phyloP scores from a whole-genome alignment of 2,113 vertebrate genomes.

The Terrapene triunguis region DNA sequence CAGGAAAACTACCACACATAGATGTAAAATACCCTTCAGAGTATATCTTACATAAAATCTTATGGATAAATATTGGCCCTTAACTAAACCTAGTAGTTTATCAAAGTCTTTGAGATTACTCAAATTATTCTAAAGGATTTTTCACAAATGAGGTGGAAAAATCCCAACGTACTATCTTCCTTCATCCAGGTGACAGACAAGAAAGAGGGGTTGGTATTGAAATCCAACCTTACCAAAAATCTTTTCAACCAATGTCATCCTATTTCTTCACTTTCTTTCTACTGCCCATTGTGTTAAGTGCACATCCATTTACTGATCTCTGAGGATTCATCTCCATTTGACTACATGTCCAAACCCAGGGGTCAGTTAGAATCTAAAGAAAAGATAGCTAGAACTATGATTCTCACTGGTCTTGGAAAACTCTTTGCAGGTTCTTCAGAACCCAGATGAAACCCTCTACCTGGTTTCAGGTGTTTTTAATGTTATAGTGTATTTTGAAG shows the following conservation, averaged over 20 bases:
- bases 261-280: fast-evolving
- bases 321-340: background rate
- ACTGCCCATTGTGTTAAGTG: background rate
- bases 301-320: background rate
- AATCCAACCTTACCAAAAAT: background rate
- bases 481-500: background rate
- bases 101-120: background rate
- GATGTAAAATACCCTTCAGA: background rate
- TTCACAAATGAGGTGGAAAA: conserved; percentile 31
- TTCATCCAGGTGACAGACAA: background rate
- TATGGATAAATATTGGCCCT: conserved; percentile 20
- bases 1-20: background rate
- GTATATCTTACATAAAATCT: background rate
- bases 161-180: background rate
- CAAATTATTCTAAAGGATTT: background rate
- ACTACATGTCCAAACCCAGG: background rate
- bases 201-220: background rate
- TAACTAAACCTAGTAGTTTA: conserved; percentile 25
- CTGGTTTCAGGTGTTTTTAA: background rate
- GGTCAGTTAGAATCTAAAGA: background rate
- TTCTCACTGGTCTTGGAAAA: background rate
- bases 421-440: background rate
- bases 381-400: background rate
- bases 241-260: fast-evolving
- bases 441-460: background rate